Base-by-base conservation (phyloP, 2,888 invertebrate genomes). In the Hipparchia semele region DNA sequence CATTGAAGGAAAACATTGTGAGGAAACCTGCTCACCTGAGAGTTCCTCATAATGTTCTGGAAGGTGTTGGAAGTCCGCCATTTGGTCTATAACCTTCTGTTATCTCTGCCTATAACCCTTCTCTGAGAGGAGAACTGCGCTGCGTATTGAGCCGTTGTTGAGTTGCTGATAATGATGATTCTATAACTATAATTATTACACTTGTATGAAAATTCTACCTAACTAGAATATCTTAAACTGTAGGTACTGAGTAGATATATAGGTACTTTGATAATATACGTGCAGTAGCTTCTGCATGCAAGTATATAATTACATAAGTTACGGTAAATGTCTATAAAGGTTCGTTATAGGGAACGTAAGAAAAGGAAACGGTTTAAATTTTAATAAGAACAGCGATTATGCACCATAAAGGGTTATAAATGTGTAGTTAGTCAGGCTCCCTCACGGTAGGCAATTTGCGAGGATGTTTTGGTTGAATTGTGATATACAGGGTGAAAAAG, bases 341-440 rank as follows among this genome's bases (percentile, higher is more conserved):
- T 82, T 82, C 81, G 80, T 87, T 85, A 86, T 82, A 79, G 84
- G 87, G 84, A 83, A 83, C 84, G 82, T 84, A 79, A 86, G 88
- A 86, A 87, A 91, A 89, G 88, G 89, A 85, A 88, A 87, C 88
- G 88, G 91, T 88, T 92, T 91, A 90, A 87, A 90, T 87, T 92
- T 91, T 94, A 93, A 92, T 93, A 92, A 90, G 92, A 90, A 86
- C 88, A 83, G 88, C 91, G 88, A 94, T 94, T 94, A 93, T 89
- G 88, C 76, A 80, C 84, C 87, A 88, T 94, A 94, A 92, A 93
- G 86, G 77, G 90, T 85, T 80, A 87, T 94, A 94, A 94, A 94
- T 86, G 82, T 88, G 90, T 92, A 88, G 92, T 92, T 92, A 91
- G 88, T 79, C 78, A 81, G 83, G 87, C 86, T 90, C 87, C 88